phyloP scores from a whole-genome alignment of 2,797 vertebrate genomes.

The Manis pentadactyla region DNA sequence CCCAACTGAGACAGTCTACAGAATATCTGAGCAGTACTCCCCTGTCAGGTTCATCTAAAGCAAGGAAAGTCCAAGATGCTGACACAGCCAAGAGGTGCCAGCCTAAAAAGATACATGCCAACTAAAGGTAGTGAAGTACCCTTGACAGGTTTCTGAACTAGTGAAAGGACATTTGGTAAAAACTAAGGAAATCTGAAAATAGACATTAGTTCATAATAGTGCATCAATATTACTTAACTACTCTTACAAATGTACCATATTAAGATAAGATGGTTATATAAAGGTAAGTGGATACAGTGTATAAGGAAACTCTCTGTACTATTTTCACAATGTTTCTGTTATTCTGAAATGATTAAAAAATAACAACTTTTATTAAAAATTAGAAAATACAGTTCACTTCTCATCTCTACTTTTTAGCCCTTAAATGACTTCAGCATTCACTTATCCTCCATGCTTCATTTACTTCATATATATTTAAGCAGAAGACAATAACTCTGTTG shows the following conservation, averaged over 20 bases:
- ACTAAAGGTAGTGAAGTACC: not conserved
- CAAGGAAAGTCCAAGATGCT: not conserved
- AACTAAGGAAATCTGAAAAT: not conserved
- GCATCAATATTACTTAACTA: not conserved
- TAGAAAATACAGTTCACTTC: not conserved
- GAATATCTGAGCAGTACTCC: not conserved
- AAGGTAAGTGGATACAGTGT: not conserved
- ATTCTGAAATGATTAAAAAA: not conserved
- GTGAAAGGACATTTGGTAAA: not conserved
- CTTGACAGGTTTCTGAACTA: not conserved
- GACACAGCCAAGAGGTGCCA: not conserved
- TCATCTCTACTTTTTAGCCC: not conserved
- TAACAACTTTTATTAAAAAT: not conserved
- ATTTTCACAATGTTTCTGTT: not conserved
- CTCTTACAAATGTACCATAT: not conserved
- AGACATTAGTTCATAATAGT: not conserved
- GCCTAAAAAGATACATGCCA: not conserved
- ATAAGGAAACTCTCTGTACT: not conserved
- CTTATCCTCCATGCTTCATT: not conserved
- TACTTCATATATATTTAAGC: not conserved
- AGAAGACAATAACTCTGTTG: not conserved
- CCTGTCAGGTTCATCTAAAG: not conserved
- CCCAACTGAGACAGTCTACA: not conserved
- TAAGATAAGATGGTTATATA: not conserved
- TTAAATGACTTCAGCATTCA: not conserved